phyloP scores from a whole-genome alignment of 1,140 invertebrate species.

The Aphaenogaster ashmeadi region DNA sequence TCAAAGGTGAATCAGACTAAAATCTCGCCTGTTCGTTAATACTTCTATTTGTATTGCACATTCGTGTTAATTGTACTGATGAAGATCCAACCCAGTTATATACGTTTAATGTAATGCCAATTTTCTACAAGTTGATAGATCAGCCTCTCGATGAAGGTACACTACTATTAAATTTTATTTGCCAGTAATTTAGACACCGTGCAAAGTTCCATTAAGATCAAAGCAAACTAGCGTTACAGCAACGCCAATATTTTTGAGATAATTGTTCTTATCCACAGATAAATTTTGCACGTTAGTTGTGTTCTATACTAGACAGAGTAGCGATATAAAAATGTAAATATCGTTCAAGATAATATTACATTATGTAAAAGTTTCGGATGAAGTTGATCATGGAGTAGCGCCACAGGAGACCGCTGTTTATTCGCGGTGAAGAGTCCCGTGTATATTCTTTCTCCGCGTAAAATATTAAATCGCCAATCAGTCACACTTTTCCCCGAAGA shows the following conservation, averaged over 20 bases:
- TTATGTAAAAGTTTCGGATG: background rate
- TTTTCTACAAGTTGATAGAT: constrained; percentile 39
- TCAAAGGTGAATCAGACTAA: constrained; percentile 36
- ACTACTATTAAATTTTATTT: constrained; percentile 34
- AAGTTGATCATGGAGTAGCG: background rate
- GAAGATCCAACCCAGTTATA: constrained; percentile 12
- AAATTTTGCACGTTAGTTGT: background rate
- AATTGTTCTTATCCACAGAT: constrained; percentile 1
- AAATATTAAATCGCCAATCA: constrained; percentile 56
- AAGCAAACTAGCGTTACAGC: background rate
- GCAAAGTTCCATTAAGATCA: background rate
- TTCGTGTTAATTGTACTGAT: constrained; percentile 29
- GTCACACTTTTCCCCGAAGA: constrained; percentile 45
- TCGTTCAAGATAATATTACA: background rate
- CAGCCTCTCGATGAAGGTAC: background rate
- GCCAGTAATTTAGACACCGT: background rate
- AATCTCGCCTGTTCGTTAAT: constrained; percentile 37
- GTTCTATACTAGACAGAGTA: background rate
- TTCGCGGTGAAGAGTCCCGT: background rate
- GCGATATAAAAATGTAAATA: constrained; percentile 8
- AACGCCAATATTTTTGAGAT: background rate
- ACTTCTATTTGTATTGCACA: constrained; percentile 27
- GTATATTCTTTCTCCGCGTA: background rate
- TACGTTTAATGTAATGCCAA: constrained; percentile 11
- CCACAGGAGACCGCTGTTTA: background rate